A percentile compares a stretch with the other conserved stretches of the same genome.
phyloP scores from a whole-genome alignment of 1,140 invertebrate genomes.

The Dermatophagoides farinae region DNA sequence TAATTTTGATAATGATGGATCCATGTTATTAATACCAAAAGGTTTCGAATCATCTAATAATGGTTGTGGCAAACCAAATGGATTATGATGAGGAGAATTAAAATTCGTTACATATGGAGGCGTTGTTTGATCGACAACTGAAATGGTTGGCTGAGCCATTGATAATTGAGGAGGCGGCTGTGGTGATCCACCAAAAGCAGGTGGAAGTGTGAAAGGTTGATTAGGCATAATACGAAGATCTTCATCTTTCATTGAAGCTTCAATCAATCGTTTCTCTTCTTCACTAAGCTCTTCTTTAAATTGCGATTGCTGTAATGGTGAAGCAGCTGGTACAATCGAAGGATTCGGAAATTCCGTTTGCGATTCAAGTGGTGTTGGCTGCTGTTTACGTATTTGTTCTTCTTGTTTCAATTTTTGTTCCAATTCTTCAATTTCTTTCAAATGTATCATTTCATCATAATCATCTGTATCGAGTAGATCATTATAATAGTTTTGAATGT shows the following conservation, averaged over 20 bases:
- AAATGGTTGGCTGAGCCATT: background rate
- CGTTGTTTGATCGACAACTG: background rate
- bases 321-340: background rate
- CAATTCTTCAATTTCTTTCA: slow-evolving; percentile 7
- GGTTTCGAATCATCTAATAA: background rate
- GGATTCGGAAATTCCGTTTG: background rate
- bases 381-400: background rate
- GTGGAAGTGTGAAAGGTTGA: background rate
- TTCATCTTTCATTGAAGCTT: slow-evolving; percentile 15
- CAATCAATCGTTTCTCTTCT: slow-evolving; percentile 13
- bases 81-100: background rate
- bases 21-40: background rate
- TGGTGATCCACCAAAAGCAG: background rate
- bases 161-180: background rate
- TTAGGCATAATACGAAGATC: slow-evolving; percentile 6
- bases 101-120: background rate
- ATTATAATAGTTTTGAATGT: background rate
- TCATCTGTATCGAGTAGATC: slow-evolving; percentile 3
- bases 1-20: background rate
- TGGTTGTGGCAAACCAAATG: background rate
- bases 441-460: background rate
- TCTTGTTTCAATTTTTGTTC: background rate
- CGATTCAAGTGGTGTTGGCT: background rate
- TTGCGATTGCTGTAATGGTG: background rate
- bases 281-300: background rate